Evolutionary conservation across 1,140 invertebrate species (phyloP), one percentile per base, ranked within the genome.

Genomic region (Heliothis subflexa): DNA sequence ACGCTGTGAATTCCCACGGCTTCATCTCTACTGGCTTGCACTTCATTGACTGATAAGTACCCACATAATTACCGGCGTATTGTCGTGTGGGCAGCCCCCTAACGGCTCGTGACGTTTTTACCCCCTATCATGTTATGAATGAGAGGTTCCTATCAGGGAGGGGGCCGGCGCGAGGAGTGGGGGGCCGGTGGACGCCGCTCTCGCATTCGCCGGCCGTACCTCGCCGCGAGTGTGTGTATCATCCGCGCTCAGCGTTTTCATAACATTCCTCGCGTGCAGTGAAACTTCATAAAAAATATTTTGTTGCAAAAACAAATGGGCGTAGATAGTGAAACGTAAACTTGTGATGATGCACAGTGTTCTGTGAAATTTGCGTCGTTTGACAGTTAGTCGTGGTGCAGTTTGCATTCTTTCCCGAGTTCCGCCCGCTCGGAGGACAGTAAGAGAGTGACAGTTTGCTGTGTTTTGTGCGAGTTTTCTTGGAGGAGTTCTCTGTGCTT

Each of bases 251-350:
- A 45, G 62, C 84, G 71, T 28, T 54, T 33, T 40, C 59, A 28
- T 72, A 86, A 88, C 89, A 89, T 90, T 89, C 86, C 84, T 91
- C 92, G 92, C 90, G 91, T 86, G 87, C 84, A 89, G 91, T 92
- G 89, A 93, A 91, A 92, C 88, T 88, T 88, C 81, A 88, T 85
- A 83, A 88, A 88, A 86, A 81, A 81, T 80, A 87, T 84, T 85
- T 83, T 83, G 82, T 84, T 81, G 80, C 83, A 83, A 86, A 89
- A 93, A 66, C 91, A 91, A 93, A 94, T 94, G 91, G 89, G 86
- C 87, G 72, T 88, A 84, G 83, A 92, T 84, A 92, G 92, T 94
- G 91, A 88, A 91, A 92, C 88, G 78, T 93, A 86, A 93, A 92
- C 88, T 88, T 85, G 89, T 92, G 88, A 83, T 88, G 78, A 83